Percentiles rank a stretch among this genome's conserved stretches.
phyloP scores from a whole-genome alignment of 2,888 invertebrate species.

The Amblyteles armatorius region DNA sequence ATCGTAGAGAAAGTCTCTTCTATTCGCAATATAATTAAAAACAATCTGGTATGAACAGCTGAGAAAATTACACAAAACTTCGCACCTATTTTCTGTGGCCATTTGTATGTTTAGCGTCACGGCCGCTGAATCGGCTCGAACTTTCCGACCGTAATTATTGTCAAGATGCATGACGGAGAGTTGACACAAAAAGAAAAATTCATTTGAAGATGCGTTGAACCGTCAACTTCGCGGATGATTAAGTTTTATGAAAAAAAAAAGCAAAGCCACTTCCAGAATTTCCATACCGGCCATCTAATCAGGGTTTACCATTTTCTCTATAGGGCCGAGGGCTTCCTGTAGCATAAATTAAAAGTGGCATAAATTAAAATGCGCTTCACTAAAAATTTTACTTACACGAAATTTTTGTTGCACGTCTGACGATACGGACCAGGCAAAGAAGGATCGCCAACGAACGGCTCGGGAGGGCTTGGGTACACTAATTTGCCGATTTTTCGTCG shows the following conservation, averaged over 20 bases:
- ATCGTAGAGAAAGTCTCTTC: not conserved
- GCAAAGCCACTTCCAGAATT: not conserved
- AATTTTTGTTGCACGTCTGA: not conserved
- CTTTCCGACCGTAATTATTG: not conserved
- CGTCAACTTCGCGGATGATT: not conserved
- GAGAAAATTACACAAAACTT: not conserved
- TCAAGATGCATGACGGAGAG: not conserved
- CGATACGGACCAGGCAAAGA: not conserved
- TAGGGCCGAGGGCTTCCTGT: not conserved
- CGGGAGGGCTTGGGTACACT: constrained; percentile 30
- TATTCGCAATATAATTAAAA: not conserved
- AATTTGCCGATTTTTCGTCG: constrained; percentile 14
- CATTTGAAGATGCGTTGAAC: not conserved
- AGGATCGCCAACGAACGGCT: constrained; percentile 26
- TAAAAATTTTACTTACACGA: not conserved
- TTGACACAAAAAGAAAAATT: not conserved
- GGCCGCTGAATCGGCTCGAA: not conserved
- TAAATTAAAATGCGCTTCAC: not conserved
- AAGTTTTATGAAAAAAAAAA: constrained; percentile 73
- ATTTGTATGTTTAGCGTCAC: not conserved
- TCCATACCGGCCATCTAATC: constrained; percentile 3
- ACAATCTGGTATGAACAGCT: not conserved
- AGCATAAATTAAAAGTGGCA: not conserved
- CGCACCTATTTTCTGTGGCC: not conserved
- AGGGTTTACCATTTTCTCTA: not conserved